A percentile compares a stretch with the other conserved stretches of the same genome.
These are phyloP conservation scores for Poeciliopsis gracilis DNA, from an alignment of 2,797 vertebrate species.

Conservation along the genomic window DNA sequence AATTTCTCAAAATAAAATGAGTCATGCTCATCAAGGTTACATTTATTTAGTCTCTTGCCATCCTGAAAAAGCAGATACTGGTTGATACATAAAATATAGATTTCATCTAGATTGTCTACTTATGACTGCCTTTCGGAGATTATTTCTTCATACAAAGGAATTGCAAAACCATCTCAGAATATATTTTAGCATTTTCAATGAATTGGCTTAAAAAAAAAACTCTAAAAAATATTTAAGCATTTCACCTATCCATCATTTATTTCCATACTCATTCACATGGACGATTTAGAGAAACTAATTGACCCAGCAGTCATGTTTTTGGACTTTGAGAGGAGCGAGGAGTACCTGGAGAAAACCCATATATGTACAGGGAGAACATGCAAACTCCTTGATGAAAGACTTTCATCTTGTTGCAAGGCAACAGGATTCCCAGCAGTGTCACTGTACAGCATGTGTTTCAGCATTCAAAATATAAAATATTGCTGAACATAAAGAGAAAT, in stretches of 20 bases:
- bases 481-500: neutral
- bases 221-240: neutral
- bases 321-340: neutral
- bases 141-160: neutral
- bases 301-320: neutral
- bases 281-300: neutral
- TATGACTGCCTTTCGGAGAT: neutral
- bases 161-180: neutral
- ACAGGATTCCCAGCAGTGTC: too few relatives aligned
- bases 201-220: neutral
- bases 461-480: neutral
- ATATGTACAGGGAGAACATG: neutral
- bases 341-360: neutral
- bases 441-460: neutral
- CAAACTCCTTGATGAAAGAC: neutral
- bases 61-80: neutral
- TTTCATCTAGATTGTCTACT: neutral
- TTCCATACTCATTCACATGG: neutral
- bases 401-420: neutral
- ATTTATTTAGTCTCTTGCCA: neutral
- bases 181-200: neutral
- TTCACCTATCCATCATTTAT: neutral
- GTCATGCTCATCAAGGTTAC: neutral
- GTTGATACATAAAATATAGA: neutral
- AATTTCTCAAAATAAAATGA: neutral